Base-by-base conservation (phyloP, 1,140 invertebrate genomes). In the Euwallacea fornicatus region DNA sequence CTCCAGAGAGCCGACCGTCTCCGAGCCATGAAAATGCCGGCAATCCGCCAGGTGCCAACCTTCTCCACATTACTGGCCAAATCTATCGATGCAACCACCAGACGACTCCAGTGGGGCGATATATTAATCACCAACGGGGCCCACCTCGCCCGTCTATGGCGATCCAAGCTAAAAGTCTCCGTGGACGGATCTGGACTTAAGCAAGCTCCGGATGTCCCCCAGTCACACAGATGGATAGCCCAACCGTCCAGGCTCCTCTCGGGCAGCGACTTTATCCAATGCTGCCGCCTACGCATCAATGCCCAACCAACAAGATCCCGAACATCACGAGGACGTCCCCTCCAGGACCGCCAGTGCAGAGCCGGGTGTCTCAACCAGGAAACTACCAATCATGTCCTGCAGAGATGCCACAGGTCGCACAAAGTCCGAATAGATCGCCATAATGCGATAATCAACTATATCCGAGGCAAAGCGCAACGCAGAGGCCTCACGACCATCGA, bases 381-480 rank as follows among this genome's bases (percentile, higher is more conserved):
- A 15, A 66, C 65, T 6, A 3, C 7, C 11, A 66, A 66, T 21
- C 65, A 66, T 15, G 43, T 66, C 53, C 7, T 55, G 54, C 50
- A 66, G 58, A 33, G 7, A 41, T 66, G 65, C 41, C 65, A 66
- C 42, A 33, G 65, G 15, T 56, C 65, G 2, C 50, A 56, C 41
- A 41, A 11, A 42, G 7, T 11, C 6, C 10, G 65, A 2, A 56
- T 66, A 42, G 15, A 42, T 21, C 13, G 65, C 2, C 65, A 66
- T 43, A 43, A 66, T 42, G 65, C 65, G 2, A 41, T 43, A 9
- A 9, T 15, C 2, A 43, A 7, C 16, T 66, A 42, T 13, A n/a
- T 65, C 54, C 8, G 15, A 8, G 16, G 54, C 9, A 7, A 16
- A 9, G 8, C 15, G 7, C 9, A 9, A n/a, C 9, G 16, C 9